phyloP scores from a whole-genome alignment of 2,797 vertebrate species.

The Neoniphon sammara region DNA sequence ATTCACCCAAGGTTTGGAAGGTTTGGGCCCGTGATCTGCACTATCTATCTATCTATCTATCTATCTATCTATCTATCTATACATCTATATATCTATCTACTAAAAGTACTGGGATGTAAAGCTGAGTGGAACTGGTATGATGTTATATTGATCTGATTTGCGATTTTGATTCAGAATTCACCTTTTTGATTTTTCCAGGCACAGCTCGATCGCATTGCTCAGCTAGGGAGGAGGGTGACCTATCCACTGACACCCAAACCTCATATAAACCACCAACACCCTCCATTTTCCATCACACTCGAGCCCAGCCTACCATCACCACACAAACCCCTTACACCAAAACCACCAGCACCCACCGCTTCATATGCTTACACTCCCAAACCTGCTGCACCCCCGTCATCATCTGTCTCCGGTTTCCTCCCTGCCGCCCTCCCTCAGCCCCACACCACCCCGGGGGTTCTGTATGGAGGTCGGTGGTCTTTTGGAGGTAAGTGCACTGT shows the following conservation, averaged over 20 bases:
- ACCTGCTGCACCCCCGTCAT: slow-evolving; percentile 41
- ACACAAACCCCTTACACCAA: slow-evolving; percentile 47
- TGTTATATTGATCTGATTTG: neutral
- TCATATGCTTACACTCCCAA: slow-evolving; percentile 50
- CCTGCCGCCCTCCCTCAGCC: slow-evolving; percentile 45
- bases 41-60: too few species aligned
- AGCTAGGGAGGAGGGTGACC: slow-evolving; percentile 71
- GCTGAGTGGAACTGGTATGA: neutral
- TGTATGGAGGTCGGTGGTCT: slow-evolving; percentile 67
- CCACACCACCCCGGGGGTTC: slow-evolving; percentile 52
- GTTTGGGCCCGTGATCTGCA: too few species aligned
- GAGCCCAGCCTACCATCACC: slow-evolving; percentile 46
- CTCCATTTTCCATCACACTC: slow-evolving; percentile 42
- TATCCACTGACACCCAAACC: slow-evolving; percentile 71
- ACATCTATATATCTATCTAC: too few species aligned
- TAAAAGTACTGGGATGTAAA: too few species aligned
- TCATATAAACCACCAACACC: slow-evolving; percentile 47
- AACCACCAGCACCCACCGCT: slow-evolving; percentile 48
- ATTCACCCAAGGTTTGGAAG: too few species aligned
- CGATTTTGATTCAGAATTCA: neutral
- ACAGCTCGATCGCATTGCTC: slow-evolving; percentile 79
- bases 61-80: too few species aligned
- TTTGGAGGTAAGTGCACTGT: slow-evolving; percentile 53
- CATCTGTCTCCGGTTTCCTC: slow-evolving; percentile 44
- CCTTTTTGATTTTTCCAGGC: slow-evolving; percentile 61